Evolutionary conservation across 1,140 invertebrate species (phyloP).

Genomic region (Papilio dardanus): DNA sequence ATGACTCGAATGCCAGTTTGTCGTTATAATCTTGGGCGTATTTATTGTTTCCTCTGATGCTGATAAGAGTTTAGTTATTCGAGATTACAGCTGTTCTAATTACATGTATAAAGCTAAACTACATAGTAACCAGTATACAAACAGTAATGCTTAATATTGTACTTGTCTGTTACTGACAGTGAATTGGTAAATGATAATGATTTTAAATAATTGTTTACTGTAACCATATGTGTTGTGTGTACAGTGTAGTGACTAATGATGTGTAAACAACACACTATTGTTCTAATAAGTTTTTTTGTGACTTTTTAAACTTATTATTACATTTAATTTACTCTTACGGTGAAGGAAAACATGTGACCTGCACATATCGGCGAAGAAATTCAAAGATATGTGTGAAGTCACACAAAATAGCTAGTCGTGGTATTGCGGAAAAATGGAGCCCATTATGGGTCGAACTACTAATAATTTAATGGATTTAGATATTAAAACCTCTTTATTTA

Average conservation of each 20-base stretch:
- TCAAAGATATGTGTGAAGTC: too few species aligned
- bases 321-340: too few species aligned
- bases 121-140: neutral
- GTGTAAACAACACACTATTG: neutral
- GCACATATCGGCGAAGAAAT: too few species aligned
- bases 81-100: constrained; percentile 6
- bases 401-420: too few species aligned
- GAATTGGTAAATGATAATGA: constrained; percentile 9
- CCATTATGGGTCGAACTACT: too few species aligned
- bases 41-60: neutral
- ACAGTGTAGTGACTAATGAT: neutral
- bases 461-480: too few species aligned
- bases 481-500: too few species aligned
- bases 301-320: too few species aligned
- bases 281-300: too few species aligned
- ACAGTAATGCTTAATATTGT: neutral
- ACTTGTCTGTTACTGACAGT: neutral
- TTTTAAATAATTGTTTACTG: neutral
- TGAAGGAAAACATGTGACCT: too few species aligned
- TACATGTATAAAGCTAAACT: neutral
- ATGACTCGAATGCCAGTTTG: too few species aligned
- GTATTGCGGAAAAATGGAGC: too few species aligned
- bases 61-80: constrained; percentile 30
- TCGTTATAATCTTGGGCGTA: constrained; percentile 7
- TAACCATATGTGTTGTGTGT: neutral